phyloP scores from a whole-genome alignment of 2,888 invertebrate species.

The Rhagonycha fulva region DNA sequence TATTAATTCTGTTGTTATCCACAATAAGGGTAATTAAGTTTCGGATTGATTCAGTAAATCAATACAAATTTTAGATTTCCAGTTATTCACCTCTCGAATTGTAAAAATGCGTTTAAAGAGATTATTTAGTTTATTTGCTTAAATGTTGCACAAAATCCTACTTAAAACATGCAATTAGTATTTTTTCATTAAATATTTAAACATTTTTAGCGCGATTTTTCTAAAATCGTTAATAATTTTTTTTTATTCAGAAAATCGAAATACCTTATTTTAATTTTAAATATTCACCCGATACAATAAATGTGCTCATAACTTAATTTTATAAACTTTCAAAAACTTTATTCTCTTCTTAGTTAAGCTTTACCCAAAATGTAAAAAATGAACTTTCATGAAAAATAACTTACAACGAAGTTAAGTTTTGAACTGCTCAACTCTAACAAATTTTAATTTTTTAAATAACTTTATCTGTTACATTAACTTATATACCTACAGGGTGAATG shows the following conservation, averaged over 20 bases:
- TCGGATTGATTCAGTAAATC: not conserved
- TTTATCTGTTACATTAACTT: not conserved
- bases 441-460: not conserved
- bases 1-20: not conserved
- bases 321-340: not conserved
- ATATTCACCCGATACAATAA: not conserved
- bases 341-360: not conserved
- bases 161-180: not conserved
- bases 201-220: not conserved
- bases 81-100: not conserved
- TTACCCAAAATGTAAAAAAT: not conserved
- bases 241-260: no score
- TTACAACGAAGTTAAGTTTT: not conserved
- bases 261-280: not conserved
- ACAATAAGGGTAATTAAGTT: not conserved
- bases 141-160: not conserved
- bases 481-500: not conserved
- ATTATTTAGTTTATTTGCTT: not conserved
- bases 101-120: no score
- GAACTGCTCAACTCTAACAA: not conserved
- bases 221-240: not conserved
- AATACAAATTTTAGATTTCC: not conserved
- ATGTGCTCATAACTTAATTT: not conserved
- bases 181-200: not conserved
- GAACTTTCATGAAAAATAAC: not conserved